Conservation (phyloP, 2,113 vertebrate species). For the Carettochelys insculpta region DNA sequence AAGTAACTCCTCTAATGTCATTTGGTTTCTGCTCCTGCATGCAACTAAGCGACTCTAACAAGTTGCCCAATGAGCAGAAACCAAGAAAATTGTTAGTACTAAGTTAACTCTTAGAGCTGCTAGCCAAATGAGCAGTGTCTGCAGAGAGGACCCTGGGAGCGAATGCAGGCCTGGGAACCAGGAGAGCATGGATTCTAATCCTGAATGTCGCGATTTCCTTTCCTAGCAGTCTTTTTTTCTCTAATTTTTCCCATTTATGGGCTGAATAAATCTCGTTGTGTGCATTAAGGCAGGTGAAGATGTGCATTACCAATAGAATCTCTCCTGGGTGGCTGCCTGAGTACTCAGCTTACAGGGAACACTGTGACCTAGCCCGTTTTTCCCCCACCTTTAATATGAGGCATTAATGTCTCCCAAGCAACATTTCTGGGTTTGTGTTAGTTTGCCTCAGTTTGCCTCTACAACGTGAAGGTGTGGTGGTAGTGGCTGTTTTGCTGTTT, state of each 20-base stretch:
- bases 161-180: not conserved
- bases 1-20: not conserved
- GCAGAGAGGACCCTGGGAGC: not conserved
- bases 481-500: not conserved
- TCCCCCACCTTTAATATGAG: not conserved
- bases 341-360: too few relatives aligned
- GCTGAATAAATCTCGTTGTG: too few relatives aligned
- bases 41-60: not conserved
- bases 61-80: not conserved
- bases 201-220: not conserved
- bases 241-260: too few relatives aligned
- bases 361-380: too few relatives aligned
- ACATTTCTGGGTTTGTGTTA: not conserved
- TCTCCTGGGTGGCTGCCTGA: too few relatives aligned
- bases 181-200: not conserved
- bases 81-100: not conserved
- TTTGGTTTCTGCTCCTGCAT: not conserved
- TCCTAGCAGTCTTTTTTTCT: too few relatives aligned
- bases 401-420: too few relatives aligned
- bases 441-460: not conserved
- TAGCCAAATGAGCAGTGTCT: not conserved
- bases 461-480: not conserved
- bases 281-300: too few relatives aligned
- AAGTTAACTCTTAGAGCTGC: not conserved
- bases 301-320: too few relatives aligned